These are phyloP conservation scores for Taenioides sp. DNA, from an alignment of 2,797 vertebrate genomes.

Conservation along the genomic window DNA sequence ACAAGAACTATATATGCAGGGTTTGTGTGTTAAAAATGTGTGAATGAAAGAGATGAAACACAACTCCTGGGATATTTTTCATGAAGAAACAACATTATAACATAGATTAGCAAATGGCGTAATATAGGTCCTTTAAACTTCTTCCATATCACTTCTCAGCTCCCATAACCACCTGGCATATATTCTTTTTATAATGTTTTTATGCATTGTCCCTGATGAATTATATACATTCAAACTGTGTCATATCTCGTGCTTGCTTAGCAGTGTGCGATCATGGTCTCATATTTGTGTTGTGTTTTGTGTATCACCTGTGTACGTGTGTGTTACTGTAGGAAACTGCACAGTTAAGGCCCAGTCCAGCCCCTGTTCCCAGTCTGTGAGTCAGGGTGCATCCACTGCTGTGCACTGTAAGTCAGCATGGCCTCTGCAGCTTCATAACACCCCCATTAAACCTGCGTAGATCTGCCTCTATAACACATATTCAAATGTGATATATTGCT, in stretches of 20 bases:
- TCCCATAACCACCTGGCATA: not conserved
- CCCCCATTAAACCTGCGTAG: not conserved
- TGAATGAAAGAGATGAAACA: too few species aligned
- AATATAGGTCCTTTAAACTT: not conserved
- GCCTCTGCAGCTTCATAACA: slow-evolving; percentile 24
- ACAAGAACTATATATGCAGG: too few species aligned
- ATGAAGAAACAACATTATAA: too few species aligned
- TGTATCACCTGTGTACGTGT: slow-evolving; percentile 13
- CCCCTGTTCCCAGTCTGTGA: slow-evolving; percentile 69
- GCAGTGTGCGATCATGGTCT: slow-evolving; percentile 18
- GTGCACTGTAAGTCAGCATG: slow-evolving; percentile 78
- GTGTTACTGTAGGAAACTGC: slow-evolving; percentile 68
- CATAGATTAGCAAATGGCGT: too few species aligned
- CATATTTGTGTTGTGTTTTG: slow-evolving; percentile 27
- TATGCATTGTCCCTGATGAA: not conserved
- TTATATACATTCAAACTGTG: not conserved
- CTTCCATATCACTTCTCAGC: not conserved
- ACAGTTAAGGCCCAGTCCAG: slow-evolving; percentile 75
- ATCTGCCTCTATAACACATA: not conserved
- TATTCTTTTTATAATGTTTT: not conserved
- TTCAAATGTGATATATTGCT: not conserved
- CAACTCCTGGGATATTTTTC: too few species aligned
- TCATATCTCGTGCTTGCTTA: slow-evolving; percentile 29
- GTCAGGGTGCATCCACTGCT: slow-evolving; percentile 68
- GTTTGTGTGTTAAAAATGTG: too few species aligned